Evolutionary conservation across 2,113 vertebrate genomes (phyloP).

Genomic region (Gracilinanus agilis): DNA sequence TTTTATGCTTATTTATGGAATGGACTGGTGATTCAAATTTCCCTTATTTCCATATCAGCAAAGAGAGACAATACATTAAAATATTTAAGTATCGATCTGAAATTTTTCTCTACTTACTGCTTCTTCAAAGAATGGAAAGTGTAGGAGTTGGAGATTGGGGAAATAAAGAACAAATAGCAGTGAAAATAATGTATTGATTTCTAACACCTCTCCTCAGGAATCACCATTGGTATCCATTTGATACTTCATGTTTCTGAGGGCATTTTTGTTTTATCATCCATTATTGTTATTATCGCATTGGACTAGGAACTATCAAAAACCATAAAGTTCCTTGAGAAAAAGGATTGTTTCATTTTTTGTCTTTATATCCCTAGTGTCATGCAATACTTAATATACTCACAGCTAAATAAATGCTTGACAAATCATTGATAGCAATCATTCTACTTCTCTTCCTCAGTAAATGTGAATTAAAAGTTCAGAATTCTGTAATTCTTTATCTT

Average conservation of each 20-base stretch:
- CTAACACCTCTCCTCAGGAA: background rate
- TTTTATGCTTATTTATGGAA: background rate
- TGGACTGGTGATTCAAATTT: background rate
- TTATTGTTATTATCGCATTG: background rate
- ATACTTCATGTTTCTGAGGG: background rate
- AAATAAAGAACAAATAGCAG: background rate
- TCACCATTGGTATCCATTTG: background rate
- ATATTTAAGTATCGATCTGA: background rate
- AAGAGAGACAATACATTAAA: background rate
- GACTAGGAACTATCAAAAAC: background rate
- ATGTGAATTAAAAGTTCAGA: background rate
- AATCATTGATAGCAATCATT: background rate
- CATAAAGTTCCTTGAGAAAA: background rate
- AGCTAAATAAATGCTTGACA: background rate
- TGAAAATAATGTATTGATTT: background rate
- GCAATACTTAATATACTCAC: background rate
- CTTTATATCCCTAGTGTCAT: background rate
- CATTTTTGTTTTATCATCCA: background rate
- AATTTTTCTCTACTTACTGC: background rate
- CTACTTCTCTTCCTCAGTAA: background rate
- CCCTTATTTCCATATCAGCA: background rate
- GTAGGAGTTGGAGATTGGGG: too few relatives aligned
- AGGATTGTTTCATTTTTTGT: background rate
- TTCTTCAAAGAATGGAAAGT: background rate
- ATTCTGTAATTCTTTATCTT: background rate